Conservation (phyloP, 2,888 invertebrate genomes). For the Perizoma affinitatum region DNA sequence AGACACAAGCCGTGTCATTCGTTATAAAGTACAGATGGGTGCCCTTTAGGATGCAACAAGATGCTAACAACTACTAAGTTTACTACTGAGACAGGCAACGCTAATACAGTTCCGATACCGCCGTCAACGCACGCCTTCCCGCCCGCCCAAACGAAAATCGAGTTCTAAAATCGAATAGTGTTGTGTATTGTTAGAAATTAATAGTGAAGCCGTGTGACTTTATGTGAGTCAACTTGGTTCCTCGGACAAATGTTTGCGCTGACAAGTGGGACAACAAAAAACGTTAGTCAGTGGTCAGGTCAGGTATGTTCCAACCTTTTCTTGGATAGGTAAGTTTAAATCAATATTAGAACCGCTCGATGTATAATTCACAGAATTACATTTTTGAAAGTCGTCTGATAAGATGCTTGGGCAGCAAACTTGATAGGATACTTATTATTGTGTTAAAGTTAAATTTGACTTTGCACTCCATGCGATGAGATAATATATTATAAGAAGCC, state of each 20-base stretch:
- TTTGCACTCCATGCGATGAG: no score
- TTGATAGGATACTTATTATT: no score
- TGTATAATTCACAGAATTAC: no score
- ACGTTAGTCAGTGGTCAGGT: conserved; percentile 15
- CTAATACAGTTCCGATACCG: conserved; percentile 70
- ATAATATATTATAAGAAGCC: no score
- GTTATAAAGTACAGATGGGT: conserved; percentile 33
- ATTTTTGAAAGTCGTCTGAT: no score
- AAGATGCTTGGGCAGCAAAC: no score
- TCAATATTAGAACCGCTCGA: no score
- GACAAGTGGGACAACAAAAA: conserved; percentile 56
- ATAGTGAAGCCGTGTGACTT: conserved; percentile 45
- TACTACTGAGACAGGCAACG: conserved; percentile 55
- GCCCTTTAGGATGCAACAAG: conserved; percentile 59
- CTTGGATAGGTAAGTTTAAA: no score
- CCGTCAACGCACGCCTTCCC: conserved; percentile 78
- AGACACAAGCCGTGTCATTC: conserved; percentile 26
- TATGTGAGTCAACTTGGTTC: conserved; percentile 49
- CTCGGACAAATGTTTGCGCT: conserved; percentile 67
- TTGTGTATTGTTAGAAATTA: conserved; percentile 31
- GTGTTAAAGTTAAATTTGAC: no score
- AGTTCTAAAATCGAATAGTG: conserved; percentile 30
- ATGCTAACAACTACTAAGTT: conserved; percentile 68
- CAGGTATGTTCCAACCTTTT: conserved; percentile 26
- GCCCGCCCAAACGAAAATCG: conserved; percentile 66